These are phyloP conservation scores for Antheraea assamensis DNA, from an alignment of 2,888 invertebrate species.

Conservation along the genomic window DNA sequence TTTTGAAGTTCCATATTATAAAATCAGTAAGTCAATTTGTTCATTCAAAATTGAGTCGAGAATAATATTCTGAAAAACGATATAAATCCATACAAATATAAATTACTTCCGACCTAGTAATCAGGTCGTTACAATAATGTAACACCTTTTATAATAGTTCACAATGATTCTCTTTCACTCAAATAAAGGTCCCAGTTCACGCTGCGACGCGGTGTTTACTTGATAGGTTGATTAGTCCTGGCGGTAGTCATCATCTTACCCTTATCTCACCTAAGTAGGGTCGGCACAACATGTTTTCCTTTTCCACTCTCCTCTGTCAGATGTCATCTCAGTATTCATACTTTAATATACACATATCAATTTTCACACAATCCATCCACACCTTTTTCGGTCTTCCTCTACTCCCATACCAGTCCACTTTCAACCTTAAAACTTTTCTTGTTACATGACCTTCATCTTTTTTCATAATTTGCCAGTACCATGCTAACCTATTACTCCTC, in stretches of 20 bases:
- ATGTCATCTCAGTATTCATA: no score
- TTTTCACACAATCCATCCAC: no score
- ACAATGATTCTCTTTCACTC: conserved; percentile 12
- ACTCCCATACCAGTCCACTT: no score
- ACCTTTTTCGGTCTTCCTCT: no score
- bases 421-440: no score
- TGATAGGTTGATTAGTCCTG: not conserved
- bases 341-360: no score
- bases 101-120: conserved; percentile 18
- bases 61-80: conserved; percentile 10
- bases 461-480: no score
- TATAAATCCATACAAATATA: conserved; percentile 9
- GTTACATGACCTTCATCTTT: no score
- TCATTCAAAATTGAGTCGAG: not conserved
- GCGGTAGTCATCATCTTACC: not conserved
- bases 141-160: conserved; percentile 14
- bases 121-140: conserved; percentile 11
- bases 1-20: not conserved
- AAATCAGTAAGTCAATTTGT: not conserved
- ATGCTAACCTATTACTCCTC: no score
- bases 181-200: conserved; percentile 9
- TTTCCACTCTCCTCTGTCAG: no score
- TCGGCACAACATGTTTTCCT: no score
- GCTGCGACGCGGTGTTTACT: not conserved
- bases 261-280: no score